Evolutionary conservation across 2,888 invertebrate species (phyloP).

Genomic region (Chalcis sispes): DNA sequence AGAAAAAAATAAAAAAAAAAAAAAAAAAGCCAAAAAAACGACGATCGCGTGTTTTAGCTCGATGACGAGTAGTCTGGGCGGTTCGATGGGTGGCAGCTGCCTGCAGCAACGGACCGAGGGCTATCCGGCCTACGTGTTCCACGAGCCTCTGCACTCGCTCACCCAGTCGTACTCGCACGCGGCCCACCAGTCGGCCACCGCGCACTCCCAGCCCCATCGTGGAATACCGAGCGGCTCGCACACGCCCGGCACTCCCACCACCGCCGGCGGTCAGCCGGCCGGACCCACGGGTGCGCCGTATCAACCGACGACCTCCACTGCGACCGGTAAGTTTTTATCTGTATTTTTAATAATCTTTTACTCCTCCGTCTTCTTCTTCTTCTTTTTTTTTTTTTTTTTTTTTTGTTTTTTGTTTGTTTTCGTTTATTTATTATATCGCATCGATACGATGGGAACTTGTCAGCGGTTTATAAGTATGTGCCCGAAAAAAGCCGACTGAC

Average conservation of each 20-base stretch:
- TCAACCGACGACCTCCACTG: constrained; percentile 78
- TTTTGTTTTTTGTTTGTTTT: too few relatives aligned
- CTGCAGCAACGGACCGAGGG: constrained; percentile 88
- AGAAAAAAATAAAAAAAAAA: too few relatives aligned
- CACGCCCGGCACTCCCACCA: constrained; percentile 80
- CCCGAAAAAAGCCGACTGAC: too few relatives aligned
- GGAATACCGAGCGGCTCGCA: constrained; percentile 70
- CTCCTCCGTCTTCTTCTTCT: background rate
- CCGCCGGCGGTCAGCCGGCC: constrained; percentile 79
- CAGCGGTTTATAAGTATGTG: too few relatives aligned
- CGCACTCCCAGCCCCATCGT: constrained; percentile 84
- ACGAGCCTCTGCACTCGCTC: constrained; percentile 88
- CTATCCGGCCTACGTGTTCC: constrained; percentile 92
- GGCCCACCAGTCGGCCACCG: constrained; percentile 76
- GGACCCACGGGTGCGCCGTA: constrained; percentile 75
- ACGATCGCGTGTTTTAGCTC: constrained; percentile 79
- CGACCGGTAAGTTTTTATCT: constrained; percentile 82
- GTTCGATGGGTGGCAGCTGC: constrained; percentile 87
- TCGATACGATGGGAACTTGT: too few relatives aligned
- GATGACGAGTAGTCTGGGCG: constrained; percentile 87
- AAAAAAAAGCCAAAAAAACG: too few relatives aligned
- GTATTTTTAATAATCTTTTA: background rate
- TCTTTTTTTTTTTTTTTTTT: too few relatives aligned
- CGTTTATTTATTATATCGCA: too few relatives aligned
- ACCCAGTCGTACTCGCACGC: constrained; percentile 84